Evolutionary conservation across 2,797 vertebrate species (phyloP).

Genomic region (Furcifer pardalis): DNA sequence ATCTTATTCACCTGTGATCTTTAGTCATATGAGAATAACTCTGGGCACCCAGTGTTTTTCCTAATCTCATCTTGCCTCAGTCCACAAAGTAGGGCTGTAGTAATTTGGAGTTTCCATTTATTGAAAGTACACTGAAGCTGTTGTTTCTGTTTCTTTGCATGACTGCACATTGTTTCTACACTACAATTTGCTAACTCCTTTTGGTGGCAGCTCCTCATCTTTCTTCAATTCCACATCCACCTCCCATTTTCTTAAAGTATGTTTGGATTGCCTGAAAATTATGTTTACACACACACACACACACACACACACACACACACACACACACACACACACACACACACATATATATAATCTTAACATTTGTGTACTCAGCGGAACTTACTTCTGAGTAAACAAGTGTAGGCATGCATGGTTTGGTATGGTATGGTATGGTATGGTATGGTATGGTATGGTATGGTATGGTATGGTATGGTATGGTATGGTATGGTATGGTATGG

Average conservation of each 20-base stretch:
- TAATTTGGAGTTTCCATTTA: constrained; percentile 60
- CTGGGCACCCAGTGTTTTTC: too few relatives aligned
- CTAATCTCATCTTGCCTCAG: too few relatives aligned
- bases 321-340: too few relatives aligned
- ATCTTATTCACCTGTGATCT: too few relatives aligned
- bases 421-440: constrained; percentile 36
- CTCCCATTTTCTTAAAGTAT: constrained; percentile 12
- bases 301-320: too few relatives aligned
- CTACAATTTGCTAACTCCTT: constrained; percentile 33
- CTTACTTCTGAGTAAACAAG: background rate
- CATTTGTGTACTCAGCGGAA: background rate
- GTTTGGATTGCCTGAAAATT: constrained; percentile 61
- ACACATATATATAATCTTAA: constrained; percentile 35
- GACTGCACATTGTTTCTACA: constrained; percentile 28
- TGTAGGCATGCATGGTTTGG: background rate
- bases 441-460: constrained; percentile 20
- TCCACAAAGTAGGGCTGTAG: constrained; percentile 23
- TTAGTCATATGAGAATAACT: too few relatives aligned
- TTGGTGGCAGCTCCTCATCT: constrained; percentile 48
- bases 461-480: constrained; percentile 18
- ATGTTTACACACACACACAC: too few relatives aligned
- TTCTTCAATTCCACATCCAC: constrained; percentile 3
- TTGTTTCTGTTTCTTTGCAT: constrained; percentile 37
- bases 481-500: constrained; percentile 36
- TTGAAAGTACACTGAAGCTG: constrained; percentile 40